phyloP scores from a whole-genome alignment of 2,888 invertebrate species.

The Drosophila eohydei region DNA sequence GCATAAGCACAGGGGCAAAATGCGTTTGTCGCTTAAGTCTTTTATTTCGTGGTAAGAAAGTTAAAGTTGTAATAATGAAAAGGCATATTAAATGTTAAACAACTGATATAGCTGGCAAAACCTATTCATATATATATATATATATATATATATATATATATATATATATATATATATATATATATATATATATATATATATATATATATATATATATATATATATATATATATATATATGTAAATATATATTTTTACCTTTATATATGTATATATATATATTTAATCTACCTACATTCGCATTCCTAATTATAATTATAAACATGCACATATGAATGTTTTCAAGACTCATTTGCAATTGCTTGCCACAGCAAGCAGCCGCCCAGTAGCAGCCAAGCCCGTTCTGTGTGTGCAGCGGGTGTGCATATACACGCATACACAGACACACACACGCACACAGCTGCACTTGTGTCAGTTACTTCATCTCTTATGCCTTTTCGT shows the following conservation, averaged over 20 bases:
- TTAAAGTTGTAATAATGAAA: background rate
- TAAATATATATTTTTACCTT: background rate
- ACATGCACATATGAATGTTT: constrained; percentile 45
- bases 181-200: background rate
- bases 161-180: background rate
- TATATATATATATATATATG: background rate
- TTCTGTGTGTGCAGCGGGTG: constrained; percentile 34
- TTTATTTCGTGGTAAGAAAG: constrained; percentile 47
- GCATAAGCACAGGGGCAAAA: constrained; percentile 38
- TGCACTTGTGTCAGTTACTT: constrained; percentile 67
- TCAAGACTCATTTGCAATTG: constrained; percentile 62
- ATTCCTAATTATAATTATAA: constrained; percentile 47
- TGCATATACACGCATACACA: constrained; percentile 18
- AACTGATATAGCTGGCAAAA: background rate
- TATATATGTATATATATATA: background rate
- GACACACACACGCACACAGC: constrained; percentile 19
- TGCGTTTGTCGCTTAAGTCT: constrained; percentile 73
- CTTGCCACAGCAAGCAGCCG: constrained; percentile 62
- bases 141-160: background rate
- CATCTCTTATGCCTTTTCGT: constrained; percentile 76
- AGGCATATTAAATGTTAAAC: background rate
- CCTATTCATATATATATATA: background rate
- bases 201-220: background rate
- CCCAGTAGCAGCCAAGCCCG: constrained; percentile 15
- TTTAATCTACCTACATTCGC: constrained; percentile 22